Percentiles rank a stretch among this genome's conserved stretches.
phyloP scores from a whole-genome alignment of 2,888 invertebrate genomes.

The Tetropium fuscum region DNA sequence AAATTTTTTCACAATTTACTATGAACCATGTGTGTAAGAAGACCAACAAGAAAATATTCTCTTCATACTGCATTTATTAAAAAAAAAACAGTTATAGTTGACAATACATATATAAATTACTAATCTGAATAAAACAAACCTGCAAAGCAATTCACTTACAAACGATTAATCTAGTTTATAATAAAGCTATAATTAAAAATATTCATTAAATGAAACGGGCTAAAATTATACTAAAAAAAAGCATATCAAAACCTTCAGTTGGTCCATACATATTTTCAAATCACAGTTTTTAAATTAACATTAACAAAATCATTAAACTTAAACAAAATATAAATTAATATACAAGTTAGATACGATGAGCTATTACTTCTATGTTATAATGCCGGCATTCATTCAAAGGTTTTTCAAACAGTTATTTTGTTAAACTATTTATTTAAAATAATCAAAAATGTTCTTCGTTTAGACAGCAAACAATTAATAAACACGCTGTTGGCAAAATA shows the following conservation, averaged over 20 bases:
- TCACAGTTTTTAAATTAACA: constrained; percentile 45
- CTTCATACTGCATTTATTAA: constrained; percentile 31
- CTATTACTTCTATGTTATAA: constrained; percentile 27
- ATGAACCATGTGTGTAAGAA: too few relatives aligned
- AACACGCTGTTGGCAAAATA: not conserved
- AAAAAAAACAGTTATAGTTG: constrained; percentile 38
- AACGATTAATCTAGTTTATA: constrained; percentile 9
- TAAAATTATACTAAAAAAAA: constrained; percentile 36
- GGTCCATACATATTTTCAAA: constrained; percentile 40
- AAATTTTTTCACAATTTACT: too few relatives aligned
- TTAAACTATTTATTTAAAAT: too few relatives aligned
- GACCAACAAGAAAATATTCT: constrained; percentile 18
- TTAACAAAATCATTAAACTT: constrained; percentile 31
- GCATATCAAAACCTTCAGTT: constrained; percentile 29
- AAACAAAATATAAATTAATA: constrained; percentile 33
- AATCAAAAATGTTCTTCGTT: too few relatives aligned
- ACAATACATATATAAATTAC: constrained; percentile 35
- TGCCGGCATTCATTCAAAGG: constrained; percentile 1
- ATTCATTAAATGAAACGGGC: constrained; percentile 32
- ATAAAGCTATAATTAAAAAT: constrained; percentile 6
- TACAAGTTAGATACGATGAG: constrained; percentile 35
- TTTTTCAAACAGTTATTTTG: too few relatives aligned
- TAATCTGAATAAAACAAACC: constrained; percentile 20
- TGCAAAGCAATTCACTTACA: constrained; percentile 21
- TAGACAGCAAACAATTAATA: constrained; percentile 3